Conservation (phyloP, 1,140 invertebrate genomes). For the Meloidogyne floridensis region DNA sequence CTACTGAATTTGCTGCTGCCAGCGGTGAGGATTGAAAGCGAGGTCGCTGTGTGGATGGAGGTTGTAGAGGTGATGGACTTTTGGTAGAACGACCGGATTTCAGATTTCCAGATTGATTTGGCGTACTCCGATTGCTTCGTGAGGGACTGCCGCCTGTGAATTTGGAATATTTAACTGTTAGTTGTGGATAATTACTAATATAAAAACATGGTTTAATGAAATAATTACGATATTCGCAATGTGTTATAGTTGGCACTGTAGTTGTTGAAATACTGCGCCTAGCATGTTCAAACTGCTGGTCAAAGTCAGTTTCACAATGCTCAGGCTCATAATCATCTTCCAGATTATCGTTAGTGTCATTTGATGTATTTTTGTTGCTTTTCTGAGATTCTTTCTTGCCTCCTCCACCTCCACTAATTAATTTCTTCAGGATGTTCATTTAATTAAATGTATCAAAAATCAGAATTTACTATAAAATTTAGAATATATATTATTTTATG, state of each 20-base stretch:
- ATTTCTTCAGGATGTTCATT: background rate
- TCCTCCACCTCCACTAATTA: background rate
- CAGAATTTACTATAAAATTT: no score
- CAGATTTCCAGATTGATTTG: background rate
- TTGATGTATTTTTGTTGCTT: background rate
- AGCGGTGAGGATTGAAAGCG: background rate
- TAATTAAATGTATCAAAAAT: no score
- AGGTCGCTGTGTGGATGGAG: background rate
- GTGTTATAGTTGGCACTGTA: background rate
- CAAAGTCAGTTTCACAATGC: slow-evolving; percentile 3
- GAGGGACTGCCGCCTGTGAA: background rate
- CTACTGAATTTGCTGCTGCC: background rate
- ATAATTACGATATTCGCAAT: background rate
- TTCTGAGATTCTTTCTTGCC: background rate
- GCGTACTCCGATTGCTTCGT: background rate
- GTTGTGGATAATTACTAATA: no score
- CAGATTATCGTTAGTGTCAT: background rate
- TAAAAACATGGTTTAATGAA: background rate
- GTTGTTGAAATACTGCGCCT: background rate
- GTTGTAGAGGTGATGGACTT: slow-evolving; percentile 5
- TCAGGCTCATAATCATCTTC: slow-evolving; percentile 1
- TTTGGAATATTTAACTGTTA: no score
- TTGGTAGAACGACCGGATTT: background rate
- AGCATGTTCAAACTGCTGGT: background rate
- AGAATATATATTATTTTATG: no score